Base-by-base conservation (phyloP, 2,888 invertebrate species). In the Pyrocoelia pectoralis region DNA sequence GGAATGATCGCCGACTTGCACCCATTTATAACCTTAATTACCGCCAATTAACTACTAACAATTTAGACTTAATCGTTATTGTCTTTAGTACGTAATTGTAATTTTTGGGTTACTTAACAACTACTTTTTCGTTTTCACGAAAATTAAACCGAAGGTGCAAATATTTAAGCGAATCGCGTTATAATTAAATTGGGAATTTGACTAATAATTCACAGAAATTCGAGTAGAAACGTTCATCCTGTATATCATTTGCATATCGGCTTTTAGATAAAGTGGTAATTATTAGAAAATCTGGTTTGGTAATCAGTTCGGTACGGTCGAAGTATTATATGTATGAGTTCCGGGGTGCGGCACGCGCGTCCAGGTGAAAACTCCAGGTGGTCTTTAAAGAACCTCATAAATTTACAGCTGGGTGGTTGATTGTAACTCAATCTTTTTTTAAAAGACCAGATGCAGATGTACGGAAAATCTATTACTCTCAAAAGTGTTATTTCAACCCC, bases 1-100 rank as follows among this genome's bases (percentile, higher is more conserved):
- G 65, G 60, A 61, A 65, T 65, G 61, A 65, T 61, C 61, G 53
- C 65, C 53, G 60, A 65, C 62, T 59, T 51, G 66, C 66, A 59
- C 66, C 58, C 65, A 66, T 66, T 66, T 61, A 66, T 66, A 66
- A 61, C 61, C 62, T 66, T 66, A 66, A 66, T 66, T 62, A 62
- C 62, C 62, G 62, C 51, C 52, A 55, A 66, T 66, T 66, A 66
- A 59, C 60, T 56, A 56, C 54, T 51, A 61, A 56, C 66, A 57
- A 62, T 61, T 65, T 58, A 48, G 60, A 60, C 53, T 65, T 65
- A 65, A 65, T 61, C 65, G 65, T 61, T 61, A 60, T 49, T 60
- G 65, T 65, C 52, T 59, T 56, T 58, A 52, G n/a, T 24, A 24
- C 40, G n/a, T 56, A 65, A 65, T 56, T 65, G 59, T 40, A 56